Base-by-base conservation (phyloP, 2,888 invertebrate species). In the Brenthis daphne region DNA sequence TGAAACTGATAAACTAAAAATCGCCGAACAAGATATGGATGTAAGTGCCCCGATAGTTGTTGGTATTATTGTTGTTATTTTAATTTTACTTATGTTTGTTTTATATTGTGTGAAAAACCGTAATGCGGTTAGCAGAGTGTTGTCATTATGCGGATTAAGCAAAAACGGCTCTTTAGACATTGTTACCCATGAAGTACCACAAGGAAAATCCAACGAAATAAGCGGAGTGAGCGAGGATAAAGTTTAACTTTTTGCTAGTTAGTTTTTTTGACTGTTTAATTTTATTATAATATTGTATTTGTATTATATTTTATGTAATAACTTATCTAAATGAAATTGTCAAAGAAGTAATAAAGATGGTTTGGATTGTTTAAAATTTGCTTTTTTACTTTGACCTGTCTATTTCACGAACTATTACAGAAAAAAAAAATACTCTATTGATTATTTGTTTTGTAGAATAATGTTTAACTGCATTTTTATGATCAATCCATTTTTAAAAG, bases 91-190 rank as follows among this genome's bases (percentile, higher is more conserved):
- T 16, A 89, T 92, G 73, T 76, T 92, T 69, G 75, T 88, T 43
- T 73, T 90, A n/a, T 92, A 90, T 69, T 90, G 86, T 80, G 80
- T 87, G 29, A 92, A 87, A 74, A 91, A 89, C 76, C 82, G 85
- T 65, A 81, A 88, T 72, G 68, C 84, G 51, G 82, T 84, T 0
- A 79, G 82, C 55, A 86, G 80, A 79, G 73, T 91, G 48, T 81
- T 89, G 54, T 83, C 89, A 11, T 68, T 83, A 50, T 92, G 89
- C 71, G 90, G 92, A 70, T 77, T 92, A 33, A 89, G 85, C 74
- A 89, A 90, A 76, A 92, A 92, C 72, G 92, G 92, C 0, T 92
- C 92, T 12, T 80, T 92, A 73, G 92, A 92, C 73, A 92, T 92
- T 70, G 90, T 82, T 2, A 87, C 90, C 0, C 87, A 85, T 67